Percentiles rank a stretch among this genome's conserved stretches.
phyloP scores from a whole-genome alignment of 2,888 invertebrate genomes.

The Lochmaea capreae region DNA sequence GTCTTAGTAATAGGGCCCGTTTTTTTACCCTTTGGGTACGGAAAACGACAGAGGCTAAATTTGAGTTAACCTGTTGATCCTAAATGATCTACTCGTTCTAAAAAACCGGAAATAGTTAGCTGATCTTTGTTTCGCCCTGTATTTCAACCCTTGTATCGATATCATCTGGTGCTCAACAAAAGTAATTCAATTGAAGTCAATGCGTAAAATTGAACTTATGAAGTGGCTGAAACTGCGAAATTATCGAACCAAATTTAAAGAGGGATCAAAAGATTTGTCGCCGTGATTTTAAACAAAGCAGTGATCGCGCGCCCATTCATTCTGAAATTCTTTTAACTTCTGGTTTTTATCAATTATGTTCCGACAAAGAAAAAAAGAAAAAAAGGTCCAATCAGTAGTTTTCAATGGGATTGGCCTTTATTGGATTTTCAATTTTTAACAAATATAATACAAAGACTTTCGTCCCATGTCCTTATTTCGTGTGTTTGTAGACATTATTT shows the following conservation, averaged over 20 bases:
- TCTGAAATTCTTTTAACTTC: slow-evolving; percentile 53
- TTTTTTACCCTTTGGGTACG: too few relatives aligned
- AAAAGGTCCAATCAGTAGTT: slow-evolving; percentile 45
- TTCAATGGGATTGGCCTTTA: slow-evolving; percentile 54
- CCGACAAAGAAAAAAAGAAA: slow-evolving; percentile 45
- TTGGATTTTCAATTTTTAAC: slow-evolving; percentile 52
- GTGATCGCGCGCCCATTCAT: slow-evolving; percentile 52
- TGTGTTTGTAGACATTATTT: not conserved
- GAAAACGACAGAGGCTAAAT: too few relatives aligned
- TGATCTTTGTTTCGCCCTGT: not conserved
- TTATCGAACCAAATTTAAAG: slow-evolving; percentile 43
- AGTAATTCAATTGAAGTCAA: slow-evolving; percentile 30
- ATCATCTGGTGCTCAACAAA: slow-evolving; percentile 4
- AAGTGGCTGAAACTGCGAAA: slow-evolving; percentile 48
- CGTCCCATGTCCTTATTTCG: not conserved
- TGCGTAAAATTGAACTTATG: slow-evolving; percentile 37
- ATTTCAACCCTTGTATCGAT: not conserved
- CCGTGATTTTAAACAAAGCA: slow-evolving; percentile 58
- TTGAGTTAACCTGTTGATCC: too few relatives aligned
- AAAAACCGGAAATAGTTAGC: not conserved
- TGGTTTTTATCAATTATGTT: slow-evolving; percentile 54
- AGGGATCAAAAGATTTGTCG: slow-evolving; percentile 53
- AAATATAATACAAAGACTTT: not conserved
- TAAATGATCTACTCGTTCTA: too few relatives aligned
- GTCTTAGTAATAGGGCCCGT: too few relatives aligned